These are phyloP conservation scores for Istiophorus platypterus DNA, from an alignment of 2,113 vertebrate genomes.

Conservation along the genomic window DNA sequence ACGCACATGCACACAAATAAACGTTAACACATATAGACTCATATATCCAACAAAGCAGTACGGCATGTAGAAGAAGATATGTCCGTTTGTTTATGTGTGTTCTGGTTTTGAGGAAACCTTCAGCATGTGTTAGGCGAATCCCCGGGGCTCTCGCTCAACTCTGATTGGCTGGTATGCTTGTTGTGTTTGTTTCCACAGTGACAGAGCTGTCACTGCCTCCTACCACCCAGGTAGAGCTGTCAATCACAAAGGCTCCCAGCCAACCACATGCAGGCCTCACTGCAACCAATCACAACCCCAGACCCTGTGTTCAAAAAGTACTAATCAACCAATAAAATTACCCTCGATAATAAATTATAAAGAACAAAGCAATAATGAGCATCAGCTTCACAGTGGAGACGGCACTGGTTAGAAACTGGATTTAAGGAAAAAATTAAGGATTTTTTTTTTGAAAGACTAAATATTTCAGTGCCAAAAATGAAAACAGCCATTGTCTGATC, in stretches of 20 bases:
- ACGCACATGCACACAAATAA: constrained; percentile 53
- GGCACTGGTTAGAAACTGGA: neutral
- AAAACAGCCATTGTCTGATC: neutral
- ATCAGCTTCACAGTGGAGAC: neutral
- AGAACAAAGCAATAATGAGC: neutral
- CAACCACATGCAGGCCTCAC: constrained; percentile 39
- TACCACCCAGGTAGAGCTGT: constrained; percentile 81
- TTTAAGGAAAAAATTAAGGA: neutral
- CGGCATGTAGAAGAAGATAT: constrained; percentile 29
- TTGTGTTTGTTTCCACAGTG: constrained; percentile 80
- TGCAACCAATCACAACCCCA: constrained; percentile 25
- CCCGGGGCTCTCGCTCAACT: constrained; percentile 53
- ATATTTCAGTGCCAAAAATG: neutral
- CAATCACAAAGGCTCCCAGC: constrained; percentile 64
- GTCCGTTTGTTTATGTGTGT: constrained; percentile 69
- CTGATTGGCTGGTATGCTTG: constrained; percentile 54
- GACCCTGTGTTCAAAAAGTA: neutral
- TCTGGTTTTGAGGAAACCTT: constrained; percentile 79
- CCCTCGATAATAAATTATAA: neutral
- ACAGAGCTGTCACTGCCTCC: constrained; percentile 76
- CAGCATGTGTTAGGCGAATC: constrained; percentile 78
- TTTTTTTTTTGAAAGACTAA: neutral
- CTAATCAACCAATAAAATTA: too few relatives aligned
- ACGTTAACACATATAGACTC: constrained; percentile 53
- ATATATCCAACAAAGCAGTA: constrained; percentile 33